phyloP scores from a whole-genome alignment of 2,797 vertebrate species.

The Peromyscus nudipes region DNA sequence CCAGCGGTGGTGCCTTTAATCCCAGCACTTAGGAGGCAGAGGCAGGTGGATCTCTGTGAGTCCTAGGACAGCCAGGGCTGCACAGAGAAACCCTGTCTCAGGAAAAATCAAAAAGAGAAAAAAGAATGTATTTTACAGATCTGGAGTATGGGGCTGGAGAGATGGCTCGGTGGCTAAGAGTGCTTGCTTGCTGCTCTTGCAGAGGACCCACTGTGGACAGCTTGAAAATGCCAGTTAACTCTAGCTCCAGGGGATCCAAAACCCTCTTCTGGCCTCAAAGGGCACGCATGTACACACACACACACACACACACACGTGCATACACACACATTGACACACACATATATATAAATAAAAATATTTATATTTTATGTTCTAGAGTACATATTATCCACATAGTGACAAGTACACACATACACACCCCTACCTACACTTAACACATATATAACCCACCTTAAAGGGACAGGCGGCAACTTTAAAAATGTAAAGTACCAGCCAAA shows the following conservation, averaged over 20 bases:
- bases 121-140: too few species aligned
- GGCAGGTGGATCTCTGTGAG: too few species aligned
- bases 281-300: background rate
- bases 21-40: too few species aligned
- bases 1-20: too few species aligned
- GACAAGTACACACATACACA: background rate
- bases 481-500: background rate
- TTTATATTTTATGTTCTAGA: background rate
- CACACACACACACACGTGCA: too few species aligned
- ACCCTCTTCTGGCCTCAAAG: background rate
- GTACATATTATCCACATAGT: background rate
- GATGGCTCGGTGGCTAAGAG: background rate
- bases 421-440: background rate
- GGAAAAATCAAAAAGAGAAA: too few species aligned
- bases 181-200: background rate
- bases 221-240: background rate
- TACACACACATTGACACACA: too few species aligned
- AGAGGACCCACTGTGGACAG: background rate
- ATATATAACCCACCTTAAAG: background rate
- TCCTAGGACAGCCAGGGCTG: too few species aligned
- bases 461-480: background rate
- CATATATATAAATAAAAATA: background rate
- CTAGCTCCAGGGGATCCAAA: background rate
- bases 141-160: background rate
- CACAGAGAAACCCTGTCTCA: too few species aligned